Evolutionary conservation across 2,888 invertebrate genomes (phyloP), one percentile per base, ranked within the genome.

Genomic region (Bibio marci): DNA sequence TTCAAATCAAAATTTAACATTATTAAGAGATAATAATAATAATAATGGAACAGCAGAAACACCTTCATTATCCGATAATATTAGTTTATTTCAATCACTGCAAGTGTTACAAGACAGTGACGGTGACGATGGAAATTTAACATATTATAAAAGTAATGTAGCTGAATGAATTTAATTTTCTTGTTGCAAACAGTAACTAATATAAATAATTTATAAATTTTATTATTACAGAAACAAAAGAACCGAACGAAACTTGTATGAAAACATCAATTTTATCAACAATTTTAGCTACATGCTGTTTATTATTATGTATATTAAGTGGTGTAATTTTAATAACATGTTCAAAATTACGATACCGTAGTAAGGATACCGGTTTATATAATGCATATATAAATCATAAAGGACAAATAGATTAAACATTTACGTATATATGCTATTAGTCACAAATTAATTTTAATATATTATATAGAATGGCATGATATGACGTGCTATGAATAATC

Each of bases 61-160:
- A 10, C 52, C 87, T 11, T 8, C 19, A 6, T 26, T 41, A n/a
- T 88, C 88, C 0, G 90, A 91, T 64, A 90, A 88, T 56, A 76
- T 91, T 31, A 88, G 83, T 51, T 69, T 91, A 38, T 90, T 87
- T 63, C 90, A 91, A 57, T 83, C 88, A 1, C 62, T 91, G 39
- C 67, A 87, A 43, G 91, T 91, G 7, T 61, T 90, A 38, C 86
- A 87, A 55, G 88, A 88, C 53, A 83, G 80, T 1, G 87, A 87
- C 52, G 73, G 73, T 14, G 74, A 80, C 37, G 71, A 76, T 31
- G 70, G 73, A 18, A 18, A 33, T 22, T 6, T n/a, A n/a, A n/a
- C n/a, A n/a, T n/a, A n/a, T n/a, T n/a, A n/a, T n/a, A n/a, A n/a
- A n/a, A n/a, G n/a, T n/a, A n/a, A n/a, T n/a, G n/a, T n/a, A n/a